A percentile compares a stretch with the other conserved stretches of the same genome.
Conservation (phyloP, 1,140 invertebrate genomes). For the Drosophila elegans region DNA sequence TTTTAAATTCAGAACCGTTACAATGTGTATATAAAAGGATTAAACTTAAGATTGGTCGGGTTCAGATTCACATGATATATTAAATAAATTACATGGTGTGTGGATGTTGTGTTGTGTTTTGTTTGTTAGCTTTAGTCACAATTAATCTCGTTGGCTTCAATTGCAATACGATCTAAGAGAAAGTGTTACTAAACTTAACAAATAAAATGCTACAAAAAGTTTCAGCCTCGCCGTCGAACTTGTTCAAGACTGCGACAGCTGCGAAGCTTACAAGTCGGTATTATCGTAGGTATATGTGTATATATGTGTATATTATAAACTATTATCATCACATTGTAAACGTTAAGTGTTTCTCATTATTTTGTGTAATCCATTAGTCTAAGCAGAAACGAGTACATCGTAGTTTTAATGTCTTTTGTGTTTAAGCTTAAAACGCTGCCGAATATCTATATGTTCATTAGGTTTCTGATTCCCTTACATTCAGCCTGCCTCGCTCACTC, state of each 20-base stretch:
- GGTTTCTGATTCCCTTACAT: conserved; percentile 31
- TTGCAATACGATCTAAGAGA: conserved; percentile 62
- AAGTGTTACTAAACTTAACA: conserved; percentile 79
- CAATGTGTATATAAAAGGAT: conserved; percentile 36
- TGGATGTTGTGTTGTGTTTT: conserved; percentile 25
- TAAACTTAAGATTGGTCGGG: conserved; percentile 30
- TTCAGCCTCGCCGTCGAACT: conserved; percentile 72
- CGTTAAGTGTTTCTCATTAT: conserved; percentile 71
- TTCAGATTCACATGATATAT: conserved; percentile 40
- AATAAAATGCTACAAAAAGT: conserved; percentile 77
- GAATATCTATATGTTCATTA: conserved; percentile 44
- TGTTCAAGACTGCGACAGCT: conserved; percentile 47
- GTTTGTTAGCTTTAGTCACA: conserved; percentile 66
- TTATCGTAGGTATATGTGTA: conserved; percentile 53
- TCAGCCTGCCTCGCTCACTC: conserved; percentile 26
- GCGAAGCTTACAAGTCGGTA: conserved; percentile 66
- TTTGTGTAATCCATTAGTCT: conserved; percentile 68
- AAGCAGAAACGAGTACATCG: conserved; percentile 75
- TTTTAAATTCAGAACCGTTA: conserved; percentile 52
- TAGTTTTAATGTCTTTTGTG: conserved; percentile 75
- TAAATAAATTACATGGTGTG: conserved; percentile 51
- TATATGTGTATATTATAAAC: conserved; percentile 74
- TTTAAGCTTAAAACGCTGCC: conserved; percentile 72
- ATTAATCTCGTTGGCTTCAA: conserved; percentile 78
- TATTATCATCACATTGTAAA: conserved; percentile 83